phyloP scores from a whole-genome alignment of 2,113 vertebrate species.

The Callionymus lyra region DNA sequence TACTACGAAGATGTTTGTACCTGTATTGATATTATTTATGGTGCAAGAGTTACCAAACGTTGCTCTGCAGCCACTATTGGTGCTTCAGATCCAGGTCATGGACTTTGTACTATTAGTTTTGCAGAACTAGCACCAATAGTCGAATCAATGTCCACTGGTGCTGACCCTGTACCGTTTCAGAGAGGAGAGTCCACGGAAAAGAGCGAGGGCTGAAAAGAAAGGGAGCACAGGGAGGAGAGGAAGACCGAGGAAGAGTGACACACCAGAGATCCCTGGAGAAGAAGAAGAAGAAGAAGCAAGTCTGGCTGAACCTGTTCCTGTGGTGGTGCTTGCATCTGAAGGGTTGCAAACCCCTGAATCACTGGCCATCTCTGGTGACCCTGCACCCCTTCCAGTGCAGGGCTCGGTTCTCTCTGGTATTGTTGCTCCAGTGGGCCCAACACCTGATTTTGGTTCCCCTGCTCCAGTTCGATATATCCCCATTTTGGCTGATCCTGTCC shows the following conservation, averaged over 20 bases:
- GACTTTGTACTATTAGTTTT: slow-evolving; percentile 57
- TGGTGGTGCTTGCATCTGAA: slow-evolving; percentile 15
- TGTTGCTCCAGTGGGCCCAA: neutral
- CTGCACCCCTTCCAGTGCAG: slow-evolving; percentile 5
- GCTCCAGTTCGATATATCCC: neutral
- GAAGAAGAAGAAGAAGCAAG: slow-evolving; percentile 23
- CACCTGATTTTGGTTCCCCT: slow-evolving; percentile 3
- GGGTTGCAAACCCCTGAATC: slow-evolving; percentile 23
- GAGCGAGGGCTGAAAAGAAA: slow-evolving; percentile 34
- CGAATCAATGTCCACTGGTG: slow-evolving; percentile 20
- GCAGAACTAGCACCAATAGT: slow-evolving; percentile 18
- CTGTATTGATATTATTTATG: slow-evolving; percentile 41
- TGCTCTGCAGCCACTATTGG: slow-evolving; percentile 40
- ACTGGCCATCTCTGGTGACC: slow-evolving; percentile 10
- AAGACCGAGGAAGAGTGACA: slow-evolving; percentile 52
- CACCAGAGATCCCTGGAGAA: slow-evolving; percentile 1
- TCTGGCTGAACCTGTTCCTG: slow-evolving; percentile 14
- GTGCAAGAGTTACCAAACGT: slow-evolving; percentile 55
- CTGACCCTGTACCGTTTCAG: slow-evolving; percentile 34
- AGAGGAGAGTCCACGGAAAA: slow-evolving; percentile 56
- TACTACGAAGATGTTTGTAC: slow-evolving; percentile 33
- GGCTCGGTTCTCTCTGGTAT: slow-evolving; percentile 4
- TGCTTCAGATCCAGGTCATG: slow-evolving; percentile 30
- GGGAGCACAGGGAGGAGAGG: slow-evolving; percentile 52
- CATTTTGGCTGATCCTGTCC: neutral